phyloP scores from a whole-genome alignment of 2,797 vertebrate species.

The Muscicapa comitata region DNA sequence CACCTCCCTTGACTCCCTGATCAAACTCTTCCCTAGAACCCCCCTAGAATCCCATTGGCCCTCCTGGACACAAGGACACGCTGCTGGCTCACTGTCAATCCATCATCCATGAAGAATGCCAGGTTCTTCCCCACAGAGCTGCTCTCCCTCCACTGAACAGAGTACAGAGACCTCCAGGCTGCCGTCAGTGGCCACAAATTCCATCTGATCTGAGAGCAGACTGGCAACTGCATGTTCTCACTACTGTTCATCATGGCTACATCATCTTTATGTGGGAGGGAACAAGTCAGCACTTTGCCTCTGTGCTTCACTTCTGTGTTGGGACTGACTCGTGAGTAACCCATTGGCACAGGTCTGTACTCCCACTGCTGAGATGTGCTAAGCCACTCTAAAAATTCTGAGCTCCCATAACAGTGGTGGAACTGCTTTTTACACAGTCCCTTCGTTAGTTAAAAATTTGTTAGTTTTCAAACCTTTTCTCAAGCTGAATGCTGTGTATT shows the following conservation, averaged over 20 bases:
- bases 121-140: too few species aligned
- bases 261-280: background rate
- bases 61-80: background rate
- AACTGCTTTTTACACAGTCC: background rate
- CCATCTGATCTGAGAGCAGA: background rate
- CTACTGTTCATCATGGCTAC: background rate
- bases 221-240: background rate
- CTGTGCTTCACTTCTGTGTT: background rate
- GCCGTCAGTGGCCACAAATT: background rate
- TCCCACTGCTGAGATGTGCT: background rate
- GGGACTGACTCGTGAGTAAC: background rate
- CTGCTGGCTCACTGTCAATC: background rate
- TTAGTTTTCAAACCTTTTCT: background rate
- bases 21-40: too few species aligned
- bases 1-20: background rate
- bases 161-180: background rate
- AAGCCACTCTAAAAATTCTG: background rate
- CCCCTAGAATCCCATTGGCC: rapidly evolving
- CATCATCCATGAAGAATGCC: rapidly evolving
- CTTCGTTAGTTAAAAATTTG: background rate
- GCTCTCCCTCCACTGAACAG: background rate
- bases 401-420: rapidly evolving
- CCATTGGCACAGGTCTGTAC: background rate
- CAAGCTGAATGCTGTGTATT: background rate
- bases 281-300: background rate